Evolutionary conservation across 1,140 invertebrate genomes (phyloP), one percentile per base, ranked within the genome.

Genomic region (Bombus fervidus): DNA sequence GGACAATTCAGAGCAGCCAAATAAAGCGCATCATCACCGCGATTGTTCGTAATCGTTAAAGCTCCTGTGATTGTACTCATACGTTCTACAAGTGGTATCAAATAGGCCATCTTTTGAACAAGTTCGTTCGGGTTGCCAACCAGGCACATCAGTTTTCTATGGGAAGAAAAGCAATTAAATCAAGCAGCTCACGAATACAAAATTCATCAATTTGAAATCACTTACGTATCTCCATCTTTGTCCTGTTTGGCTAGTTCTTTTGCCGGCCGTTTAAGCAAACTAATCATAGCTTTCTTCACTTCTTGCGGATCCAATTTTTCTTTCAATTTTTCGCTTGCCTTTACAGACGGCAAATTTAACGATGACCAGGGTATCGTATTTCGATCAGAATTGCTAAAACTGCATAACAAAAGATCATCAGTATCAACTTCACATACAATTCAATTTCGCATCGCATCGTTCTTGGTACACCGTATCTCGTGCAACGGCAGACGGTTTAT

Each of bases 141-240:
- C 43, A 94, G 64, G 15, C 92, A 91, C 92, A 94, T 94, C 31
- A 94, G 62, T 62, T 85, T 75, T 43, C 93, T 94, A 68, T 10
- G 47, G 8, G 10, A 28, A 43, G 12, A 25, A 82, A 31, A 18
- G 1, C 2, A 3, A 31, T 59, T 34, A 22, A 1, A 53, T 53
- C 5, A 1, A 53, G 47, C 47, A 41, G 66, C 10, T 22, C 28
- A 13, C 41, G 18, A 78, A 2, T 4, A 3, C 10, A 62, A 37
- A 28, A 62, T n/a, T 13, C 15, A 37, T 59, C 4, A 25, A 37
- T 59, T 25, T 15, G 18, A 41, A 34, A 28, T 66, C 18, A 28
- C 92, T 93, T 76, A 94, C 93, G 94, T 94, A 62, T 94, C 90
- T 25, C 93, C 93, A 68, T 94, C 93, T 1, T 90, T 76, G 34